Evolutionary conservation across 2,113 vertebrate species (phyloP).

Genomic region (Anguilla rostrata): DNA sequence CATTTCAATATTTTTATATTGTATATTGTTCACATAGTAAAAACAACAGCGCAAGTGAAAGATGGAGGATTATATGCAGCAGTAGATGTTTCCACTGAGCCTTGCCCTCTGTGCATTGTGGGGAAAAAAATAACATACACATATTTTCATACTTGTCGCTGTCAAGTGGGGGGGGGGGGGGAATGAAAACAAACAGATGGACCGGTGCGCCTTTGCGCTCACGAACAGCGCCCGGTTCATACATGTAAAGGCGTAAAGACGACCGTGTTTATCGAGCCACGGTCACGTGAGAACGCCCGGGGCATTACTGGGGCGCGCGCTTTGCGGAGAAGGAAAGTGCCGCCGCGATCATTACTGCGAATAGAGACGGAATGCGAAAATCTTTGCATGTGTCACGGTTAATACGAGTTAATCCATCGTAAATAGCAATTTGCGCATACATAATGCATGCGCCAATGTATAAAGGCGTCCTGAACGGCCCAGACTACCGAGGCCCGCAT

Average conservation of each 20-base stretch:
- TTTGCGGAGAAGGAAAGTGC: background rate
- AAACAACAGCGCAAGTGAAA: too few species aligned
- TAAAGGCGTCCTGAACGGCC: background rate
- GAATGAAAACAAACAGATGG: background rate
- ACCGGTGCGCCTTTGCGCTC: background rate
- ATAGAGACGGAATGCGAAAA: background rate
- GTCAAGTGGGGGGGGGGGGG: background rate
- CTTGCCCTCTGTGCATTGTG: too few species aligned
- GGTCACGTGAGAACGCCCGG: background rate
- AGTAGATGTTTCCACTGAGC: too few species aligned
- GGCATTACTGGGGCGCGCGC: background rate
- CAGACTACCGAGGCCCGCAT: background rate
- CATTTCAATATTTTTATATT: background rate
- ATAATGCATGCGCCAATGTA: background rate
- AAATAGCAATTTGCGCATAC: background rate
- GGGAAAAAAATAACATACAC: background rate
- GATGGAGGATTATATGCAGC: background rate
- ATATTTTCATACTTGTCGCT: background rate
- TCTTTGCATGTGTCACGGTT: background rate
- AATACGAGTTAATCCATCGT: background rate
- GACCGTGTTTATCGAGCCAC: background rate
- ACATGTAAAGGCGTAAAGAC: too few species aligned
- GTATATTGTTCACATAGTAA: too few species aligned
- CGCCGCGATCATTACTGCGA: background rate
- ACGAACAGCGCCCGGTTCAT: too few species aligned